These are phyloP conservation scores for Ptilorrhoa leucosticta DNA, from an alignment of 2,113 vertebrate species.

Conservation along the genomic window DNA sequence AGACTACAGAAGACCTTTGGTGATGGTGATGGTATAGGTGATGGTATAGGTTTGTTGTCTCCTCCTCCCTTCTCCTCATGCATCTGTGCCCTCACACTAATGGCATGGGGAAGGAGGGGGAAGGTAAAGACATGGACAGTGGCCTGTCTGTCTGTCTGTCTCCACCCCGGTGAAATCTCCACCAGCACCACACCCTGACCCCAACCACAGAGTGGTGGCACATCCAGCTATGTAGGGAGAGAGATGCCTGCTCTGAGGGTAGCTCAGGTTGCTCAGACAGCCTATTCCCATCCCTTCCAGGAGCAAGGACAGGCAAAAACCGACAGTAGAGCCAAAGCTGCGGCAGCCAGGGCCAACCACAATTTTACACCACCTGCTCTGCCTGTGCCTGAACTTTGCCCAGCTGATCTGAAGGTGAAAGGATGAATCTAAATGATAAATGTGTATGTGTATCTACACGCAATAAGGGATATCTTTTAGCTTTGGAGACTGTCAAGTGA, in stretches of 20 bases:
- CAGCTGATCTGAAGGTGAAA: background rate
- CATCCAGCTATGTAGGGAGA: background rate
- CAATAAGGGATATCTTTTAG: background rate
- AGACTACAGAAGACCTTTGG: background rate
- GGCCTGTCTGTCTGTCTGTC: background rate
- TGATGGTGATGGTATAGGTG: background rate
- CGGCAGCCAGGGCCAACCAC: rapidly evolving
- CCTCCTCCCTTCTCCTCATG: background rate
- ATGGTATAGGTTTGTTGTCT: background rate
- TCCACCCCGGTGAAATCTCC: background rate
- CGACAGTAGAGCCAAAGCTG: background rate
- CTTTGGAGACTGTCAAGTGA: background rate
- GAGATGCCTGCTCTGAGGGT: rapidly evolving
- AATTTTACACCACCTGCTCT: background rate
- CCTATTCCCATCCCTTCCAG: rapidly evolving
- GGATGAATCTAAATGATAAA: background rate
- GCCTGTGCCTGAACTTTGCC: background rate
- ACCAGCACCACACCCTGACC: background rate
- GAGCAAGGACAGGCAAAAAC: background rate
- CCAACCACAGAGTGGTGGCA: background rate
- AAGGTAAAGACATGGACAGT: background rate
- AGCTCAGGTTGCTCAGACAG: background rate
- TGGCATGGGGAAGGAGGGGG: rapidly evolving
- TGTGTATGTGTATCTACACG: rapidly evolving
- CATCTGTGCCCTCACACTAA: background rate